Evolutionary conservation across 1,140 invertebrate species (phyloP).

Genomic region (Trichonephila clavata): DNA sequence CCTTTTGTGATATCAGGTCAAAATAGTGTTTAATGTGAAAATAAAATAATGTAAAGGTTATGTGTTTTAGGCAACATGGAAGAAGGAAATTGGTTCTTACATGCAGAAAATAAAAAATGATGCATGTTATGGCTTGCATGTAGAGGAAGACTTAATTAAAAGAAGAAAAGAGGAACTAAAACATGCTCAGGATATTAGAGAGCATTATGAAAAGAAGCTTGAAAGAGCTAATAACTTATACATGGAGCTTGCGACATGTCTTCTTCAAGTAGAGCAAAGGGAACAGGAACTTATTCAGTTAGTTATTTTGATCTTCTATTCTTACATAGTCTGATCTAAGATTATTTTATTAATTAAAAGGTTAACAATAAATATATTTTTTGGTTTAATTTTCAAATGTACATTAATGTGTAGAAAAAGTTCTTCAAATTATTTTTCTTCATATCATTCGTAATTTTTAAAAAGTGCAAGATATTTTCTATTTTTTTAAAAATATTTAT

Average conservation of each 20-base stretch:
- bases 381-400: no score
- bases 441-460: no score
- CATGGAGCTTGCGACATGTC: constrained; percentile 90
- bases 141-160: constrained; percentile 88
- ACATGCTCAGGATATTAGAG: constrained; percentile 93
- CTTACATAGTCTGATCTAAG: background rate
- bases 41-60: background rate
- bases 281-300: constrained; percentile 91
- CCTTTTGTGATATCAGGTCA: background rate
- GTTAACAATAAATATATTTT: no score
- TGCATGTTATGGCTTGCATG: constrained; percentile 85
- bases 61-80: constrained; percentile 88
- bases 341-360: no score
- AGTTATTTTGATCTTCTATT: constrained; percentile 79
- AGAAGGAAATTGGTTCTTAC: constrained; percentile 90
- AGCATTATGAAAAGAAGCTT: constrained; percentile 95
- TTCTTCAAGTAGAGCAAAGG: constrained; percentile 92
- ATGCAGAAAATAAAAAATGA: constrained; percentile 87
- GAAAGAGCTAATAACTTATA: constrained; percentile 95
- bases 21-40: constrained; percentile 3
- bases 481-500: no score
- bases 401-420: no score
- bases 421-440: no score
- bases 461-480: no score
- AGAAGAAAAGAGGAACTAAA: constrained; percentile 90